Evolutionary conservation across 2,113 vertebrate genomes (phyloP).

Genomic region (Toxotes chatareus): DNA sequence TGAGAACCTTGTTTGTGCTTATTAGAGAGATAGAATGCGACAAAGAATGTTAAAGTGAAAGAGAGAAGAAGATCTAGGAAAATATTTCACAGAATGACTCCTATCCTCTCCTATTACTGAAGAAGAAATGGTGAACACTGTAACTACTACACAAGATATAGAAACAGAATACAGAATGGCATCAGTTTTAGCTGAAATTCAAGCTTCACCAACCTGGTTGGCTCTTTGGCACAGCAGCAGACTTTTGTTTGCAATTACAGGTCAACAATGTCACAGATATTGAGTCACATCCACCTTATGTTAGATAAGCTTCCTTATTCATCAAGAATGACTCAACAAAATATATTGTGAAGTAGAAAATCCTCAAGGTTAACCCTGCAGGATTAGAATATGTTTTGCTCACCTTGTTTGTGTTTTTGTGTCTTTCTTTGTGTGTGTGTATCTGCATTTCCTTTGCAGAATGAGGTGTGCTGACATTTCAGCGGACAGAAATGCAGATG

Average conservation of each 20-base stretch:
- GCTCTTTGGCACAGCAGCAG: neutral
- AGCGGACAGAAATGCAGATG: conserved; percentile 59
- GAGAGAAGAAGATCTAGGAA: neutral
- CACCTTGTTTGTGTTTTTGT: conserved; percentile 23
- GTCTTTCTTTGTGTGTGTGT: conserved; percentile 12
- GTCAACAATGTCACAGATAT: conserved; percentile 20
- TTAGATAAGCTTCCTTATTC: conserved; percentile 21
- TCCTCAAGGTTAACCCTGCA: neutral
- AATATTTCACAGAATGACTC: neutral
- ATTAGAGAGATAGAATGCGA: neutral
- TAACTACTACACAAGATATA: neutral
- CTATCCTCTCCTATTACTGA: neutral
- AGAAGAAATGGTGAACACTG: neutral
- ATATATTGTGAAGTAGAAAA: neutral
- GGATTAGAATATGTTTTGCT: neutral
- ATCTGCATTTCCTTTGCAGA: conserved; percentile 58
- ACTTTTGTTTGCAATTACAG: neutral
- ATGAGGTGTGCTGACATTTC: conserved; percentile 79
- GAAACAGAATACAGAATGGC: neutral
- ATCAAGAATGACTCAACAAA: conserved; percentile 40
- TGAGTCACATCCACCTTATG: neutral
- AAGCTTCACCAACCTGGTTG: neutral
- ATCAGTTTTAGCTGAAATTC: neutral
- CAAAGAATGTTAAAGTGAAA: neutral
- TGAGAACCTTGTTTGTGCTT: conserved; percentile 60